Base-by-base conservation (phyloP, 2,113 vertebrate genomes). In the Cololabis saira region DNA sequence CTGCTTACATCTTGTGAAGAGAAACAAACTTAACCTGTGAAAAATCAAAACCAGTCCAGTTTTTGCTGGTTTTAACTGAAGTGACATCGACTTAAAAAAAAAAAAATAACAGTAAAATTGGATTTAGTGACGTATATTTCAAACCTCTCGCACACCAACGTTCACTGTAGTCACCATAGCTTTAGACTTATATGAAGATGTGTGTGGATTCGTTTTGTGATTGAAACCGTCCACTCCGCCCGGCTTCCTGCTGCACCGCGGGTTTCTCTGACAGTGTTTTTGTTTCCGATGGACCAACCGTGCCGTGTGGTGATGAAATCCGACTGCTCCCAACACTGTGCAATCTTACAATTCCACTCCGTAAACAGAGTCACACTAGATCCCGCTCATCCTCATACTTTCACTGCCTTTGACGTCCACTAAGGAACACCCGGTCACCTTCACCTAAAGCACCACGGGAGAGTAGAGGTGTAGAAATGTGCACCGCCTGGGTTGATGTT, bases 271-370 rank as follows among this genome's bases (percentile, higher is more conserved):
- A 85, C 70, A 64, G 61, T 81, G 74, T 78, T 86, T 81, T 82
- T 76, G 53, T 82, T 82, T 76, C 59, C 63, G 75, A 53, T 51
- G 68, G 74, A 81, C 51, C 43, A 76, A 67, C 76, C 42, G 72
- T 60, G 49, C 63, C 58, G 70, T 91, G 88, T 91, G 87, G 89
- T 90, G 90, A 85, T 92, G 90, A 92, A 81, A 85, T 91, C 87
- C 83, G 82, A 81, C 87, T 91, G 89, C 87, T 87, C 85, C 33
- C 21, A 80, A 68, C 71, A 65, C 58, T 18, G 1, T 72, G 75
- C 59, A 55, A 72, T 72, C 59, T 60, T 59, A 58, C 59, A 57
- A 53, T 68, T 22, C 7, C 71, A 54, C 71, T 61, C 69, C 66
- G 18, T 55, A 30, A 52, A 58, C 37, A 52, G 24, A 27, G 24